Evolutionary conservation across 2,888 invertebrate species (phyloP).

Genomic region (Galeopsomyia nigrocyanea): DNA sequence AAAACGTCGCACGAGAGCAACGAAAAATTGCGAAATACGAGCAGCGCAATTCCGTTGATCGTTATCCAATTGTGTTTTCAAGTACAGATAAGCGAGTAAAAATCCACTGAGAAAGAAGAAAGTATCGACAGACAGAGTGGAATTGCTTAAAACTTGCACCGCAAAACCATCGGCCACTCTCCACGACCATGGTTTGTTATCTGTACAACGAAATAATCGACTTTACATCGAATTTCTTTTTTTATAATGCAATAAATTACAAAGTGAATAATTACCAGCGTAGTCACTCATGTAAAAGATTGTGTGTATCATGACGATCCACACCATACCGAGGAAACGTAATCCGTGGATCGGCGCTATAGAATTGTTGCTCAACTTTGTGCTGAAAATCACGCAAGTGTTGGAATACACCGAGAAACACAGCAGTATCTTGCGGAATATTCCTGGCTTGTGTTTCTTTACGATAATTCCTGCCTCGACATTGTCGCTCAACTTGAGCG

Average conservation of each 20-base stretch:
- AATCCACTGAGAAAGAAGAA: conserved; percentile 69
- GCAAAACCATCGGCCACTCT: conserved; percentile 63
- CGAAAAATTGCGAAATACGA: conserved; percentile 49
- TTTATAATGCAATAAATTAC: no score
- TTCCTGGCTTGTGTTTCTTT: background rate
- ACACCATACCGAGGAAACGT: conserved; percentile 72
- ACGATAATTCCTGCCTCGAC: conserved; percentile 1
- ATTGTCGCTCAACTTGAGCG: conserved; percentile 25
- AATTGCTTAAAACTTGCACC: conserved; percentile 67
- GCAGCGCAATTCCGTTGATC: conserved; percentile 22
- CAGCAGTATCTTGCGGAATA: conserved; percentile 41
- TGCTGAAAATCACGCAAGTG: conserved; percentile 66
- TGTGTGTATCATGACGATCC: conserved; percentile 73
- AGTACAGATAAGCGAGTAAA: conserved; percentile 58
- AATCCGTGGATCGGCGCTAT: conserved; percentile 70
- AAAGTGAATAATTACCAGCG: conserved; percentile 56
- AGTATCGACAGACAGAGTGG: conserved; percentile 70
- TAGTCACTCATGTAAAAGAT: conserved; percentile 67
- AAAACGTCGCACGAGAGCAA: conserved; percentile 63
- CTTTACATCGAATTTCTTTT: no score
- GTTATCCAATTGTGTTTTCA: conserved; percentile 49
- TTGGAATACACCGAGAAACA: conserved; percentile 72
- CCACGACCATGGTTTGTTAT: conserved; percentile 65
- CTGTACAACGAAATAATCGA: conserved; percentile 48
- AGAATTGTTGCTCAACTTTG: conserved; percentile 60